Evolutionary conservation across 1,140 invertebrate genomes (phyloP), one percentile per base, ranked within the genome.

Genomic region (Drosophila orosa): DNA sequence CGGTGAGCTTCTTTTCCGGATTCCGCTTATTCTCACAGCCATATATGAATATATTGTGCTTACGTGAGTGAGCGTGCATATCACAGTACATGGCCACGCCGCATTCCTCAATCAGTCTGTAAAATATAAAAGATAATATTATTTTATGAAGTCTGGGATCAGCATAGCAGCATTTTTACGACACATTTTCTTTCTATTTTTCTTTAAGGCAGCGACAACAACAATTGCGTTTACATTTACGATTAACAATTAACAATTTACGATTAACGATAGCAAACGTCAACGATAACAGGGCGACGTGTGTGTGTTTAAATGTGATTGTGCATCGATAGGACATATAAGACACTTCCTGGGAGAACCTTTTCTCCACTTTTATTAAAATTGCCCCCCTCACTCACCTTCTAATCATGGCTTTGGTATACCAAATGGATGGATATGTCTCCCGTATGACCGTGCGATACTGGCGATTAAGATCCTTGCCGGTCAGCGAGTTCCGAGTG

Each of bases 11-110:
- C 83, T 95, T 95, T n/a, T 96, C 95, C 39, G 95, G 94, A 79
- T 95, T 94, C 79, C 95, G 94, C 82, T 96, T 94, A 92, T 96
- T 98, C 93, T 98, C 97, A 93, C 98, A 99, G 74, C 98, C 98
- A 92, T 98, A 99, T 76, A 98, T 95, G 91, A 99, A 99, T 80
- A 99, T 95, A 92, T 99, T 99, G 92, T 98, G 97, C 91, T 96
- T 96, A 59, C 98, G 93, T 6, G 98, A 99, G 93, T 99, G 98
- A 39, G 97, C 98, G 92, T 99, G 98, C 75, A 98, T 94, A 93
- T 99, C 98, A 92, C 98, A 98, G 91, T 97, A 99, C 93, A 99
- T 95, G 63, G 97, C 95, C 24, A 98, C 97, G 48, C 97, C 97
- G 91, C 97, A 97, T 93, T 98, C 97, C 91, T 98, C 97, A 91